A percentile compares a stretch with the other conserved stretches of the same genome.
phyloP scores from a whole-genome alignment of 2,888 invertebrate genomes.

The Seira ritae region DNA sequence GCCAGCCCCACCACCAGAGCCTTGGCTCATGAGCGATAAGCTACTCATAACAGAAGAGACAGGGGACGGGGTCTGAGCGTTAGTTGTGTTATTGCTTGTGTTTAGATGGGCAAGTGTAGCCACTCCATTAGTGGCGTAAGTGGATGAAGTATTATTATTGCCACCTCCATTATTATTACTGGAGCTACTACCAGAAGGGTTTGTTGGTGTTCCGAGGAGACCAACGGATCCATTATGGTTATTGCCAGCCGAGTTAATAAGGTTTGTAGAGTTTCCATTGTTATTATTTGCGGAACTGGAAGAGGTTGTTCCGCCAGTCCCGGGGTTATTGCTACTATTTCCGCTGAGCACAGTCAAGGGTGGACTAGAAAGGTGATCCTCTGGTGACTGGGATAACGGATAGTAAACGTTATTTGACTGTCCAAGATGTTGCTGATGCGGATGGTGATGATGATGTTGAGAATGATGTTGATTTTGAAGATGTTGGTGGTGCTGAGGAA shows the following conservation, averaged over 20 bases:
- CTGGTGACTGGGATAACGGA: conserved; percentile 55
- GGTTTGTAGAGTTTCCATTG: conserved; percentile 6
- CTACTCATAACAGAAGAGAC: conserved; percentile 60
- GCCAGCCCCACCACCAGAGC: conserved; percentile 50
- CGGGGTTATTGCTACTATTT: conserved; percentile 33
- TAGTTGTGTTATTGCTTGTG: conserved; percentile 57
- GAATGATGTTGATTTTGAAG: conserved; percentile 58
- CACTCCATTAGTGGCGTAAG: conserved; percentile 48
- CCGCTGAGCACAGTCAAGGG: conserved; percentile 64
- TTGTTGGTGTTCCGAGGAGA: conserved; percentile 30
- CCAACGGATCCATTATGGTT: conserved; percentile 50
- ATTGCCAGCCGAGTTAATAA: conserved; percentile 52
- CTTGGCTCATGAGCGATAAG: conserved; percentile 60
- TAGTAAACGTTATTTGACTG: conserved; percentile 57
- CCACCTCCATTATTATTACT: conserved; percentile 37
- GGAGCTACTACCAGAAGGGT: conserved; percentile 37
- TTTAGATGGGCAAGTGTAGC: conserved; percentile 48
- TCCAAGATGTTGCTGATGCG: conserved; percentile 59
- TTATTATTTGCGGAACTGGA: conserved; percentile 50
- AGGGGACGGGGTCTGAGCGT: conserved; percentile 60
- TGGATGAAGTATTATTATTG: conserved; percentile 55
- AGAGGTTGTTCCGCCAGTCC: conserved; percentile 20
- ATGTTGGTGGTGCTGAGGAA: conserved; percentile 16
- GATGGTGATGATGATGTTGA: conserved; percentile 64
- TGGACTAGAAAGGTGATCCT: conserved; percentile 71